Base-by-base conservation (phyloP, 2,113 vertebrate genomes). In the Epinephelus lanceolatus region DNA sequence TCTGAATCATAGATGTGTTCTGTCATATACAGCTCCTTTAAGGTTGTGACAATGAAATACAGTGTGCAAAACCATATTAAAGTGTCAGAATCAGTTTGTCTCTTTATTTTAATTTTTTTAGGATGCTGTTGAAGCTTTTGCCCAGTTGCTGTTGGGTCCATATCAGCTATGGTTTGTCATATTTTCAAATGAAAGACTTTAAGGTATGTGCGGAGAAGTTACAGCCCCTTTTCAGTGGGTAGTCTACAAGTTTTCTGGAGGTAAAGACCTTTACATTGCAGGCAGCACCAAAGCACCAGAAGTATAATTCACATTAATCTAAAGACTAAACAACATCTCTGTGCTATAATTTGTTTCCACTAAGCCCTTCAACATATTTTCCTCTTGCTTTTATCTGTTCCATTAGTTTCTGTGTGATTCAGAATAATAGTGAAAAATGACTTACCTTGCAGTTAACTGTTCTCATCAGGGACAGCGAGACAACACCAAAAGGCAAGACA, bases 401-500 rank as follows among this genome's bases (percentile, higher is more conserved):
- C 55, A 65, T 57, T 82, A 61, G 45, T 61, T 78, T 23, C 72
- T 68, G 45, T 37, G 27, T 1, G 59, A 51, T 60, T 78, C 45
- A 66, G 71, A 70, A 49, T 84, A 87, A 80, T 60, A 15, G 65
- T 82, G 69, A 85, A 84, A 77, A 81, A 89, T 63, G 7, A 74
- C 70, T 76, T 80, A 78, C 71, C 72, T 73, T 51, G 19, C 81
- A 62, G 68, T 62, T 67, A 56, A 59, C 30, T 23, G 6, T 56
- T 42, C 49, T 74, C 82, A 81, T 84, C 51, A 61, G 84, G 81
- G 77, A 70, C 7, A 1, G 37, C 6, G 21, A 42, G 63, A 59
- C 47, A 55, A 76, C 76, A 55, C 8, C 1, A 27, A 60, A 30
- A 66, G 49, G 68, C 2, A 3, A 76, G 65, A 71, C 78, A 70